Evolutionary conservation across 2,113 vertebrate species (phyloP), one percentile per base, ranked within the genome.

Genomic region (Riparia riparia): DNA sequence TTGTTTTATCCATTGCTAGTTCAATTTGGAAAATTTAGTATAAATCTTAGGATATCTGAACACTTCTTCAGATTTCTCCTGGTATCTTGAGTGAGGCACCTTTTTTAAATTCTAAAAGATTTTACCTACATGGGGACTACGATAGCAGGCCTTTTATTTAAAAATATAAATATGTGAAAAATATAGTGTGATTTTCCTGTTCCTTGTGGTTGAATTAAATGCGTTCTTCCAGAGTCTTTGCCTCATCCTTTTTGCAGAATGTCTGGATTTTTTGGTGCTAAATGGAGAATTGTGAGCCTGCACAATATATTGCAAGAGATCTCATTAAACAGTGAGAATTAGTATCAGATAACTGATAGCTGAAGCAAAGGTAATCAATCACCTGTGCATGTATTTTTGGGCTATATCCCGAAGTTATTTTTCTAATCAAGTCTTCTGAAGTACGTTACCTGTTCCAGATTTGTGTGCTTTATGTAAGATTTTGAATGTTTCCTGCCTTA

Each of bases 401-500:
- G 31, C 10, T 64, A 60, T 78, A 28, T 91, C 80, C 54, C 31
- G 5, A 45, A 31, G 8, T 73, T 83, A 39, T 81, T 76, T 73
- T 86, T 95, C 53, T 88, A 73, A 85, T 65, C 58, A 54, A 80
- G 57, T 87, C 31, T 85, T 94, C 70, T 80, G 19, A 63, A 45
- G 4, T 72, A 54, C 21, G 29, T 74, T 79, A 42, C 25, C 50
- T 44, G 31, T 78, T 93, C 60, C 61, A 26, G 37, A 51, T 78
- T 74, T 39, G 28, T 34, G 66, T 90, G 78, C 58, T 96, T 94
- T 81, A 56, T 25, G 1, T 89, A 63, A 72, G n/a, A 39, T 78
- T 86, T 80, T 81, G 54, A 93, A 88, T 94, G 80, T 95, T 60
- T 95, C 7, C 79, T 95, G 93, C 95, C 93, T 96, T 96, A 96